These are phyloP conservation scores for Cataglyphis rosenhaueri DNA, from an alignment of 2,888 invertebrate genomes.

Conservation along the genomic window DNA sequence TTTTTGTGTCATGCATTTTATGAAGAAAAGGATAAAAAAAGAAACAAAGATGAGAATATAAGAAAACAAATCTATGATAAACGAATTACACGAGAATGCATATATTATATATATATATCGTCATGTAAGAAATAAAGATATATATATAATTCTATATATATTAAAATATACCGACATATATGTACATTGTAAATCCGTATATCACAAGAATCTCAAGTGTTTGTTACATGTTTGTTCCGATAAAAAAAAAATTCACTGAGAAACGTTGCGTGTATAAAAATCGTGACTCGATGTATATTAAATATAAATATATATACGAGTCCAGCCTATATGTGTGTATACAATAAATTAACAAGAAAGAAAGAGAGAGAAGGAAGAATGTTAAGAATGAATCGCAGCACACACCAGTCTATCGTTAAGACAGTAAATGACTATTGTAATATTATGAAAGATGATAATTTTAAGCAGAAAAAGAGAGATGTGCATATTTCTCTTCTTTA, in stretches of 20 bases:
- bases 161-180: constrained; percentile 62
- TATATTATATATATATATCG: constrained; percentile 71
- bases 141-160: constrained; percentile 71
- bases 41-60: constrained; percentile 65
- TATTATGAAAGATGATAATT: constrained; percentile 40
- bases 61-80: constrained; percentile 72
- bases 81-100: constrained; percentile 71
- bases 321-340: constrained; percentile 76
- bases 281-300: constrained; percentile 62
- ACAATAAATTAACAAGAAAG: constrained; percentile 67
- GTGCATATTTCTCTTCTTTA: constrained; percentile 38
- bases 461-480: background rate
- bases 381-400: constrained; percentile 56
- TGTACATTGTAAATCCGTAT: constrained; percentile 72
- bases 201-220: constrained; percentile 83
- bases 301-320: constrained; percentile 66
- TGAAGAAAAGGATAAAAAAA: constrained; percentile 54
- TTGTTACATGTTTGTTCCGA: constrained; percentile 76
- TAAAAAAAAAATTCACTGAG: constrained; percentile 59
- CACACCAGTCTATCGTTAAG: constrained; percentile 60
- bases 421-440: constrained; percentile 48
- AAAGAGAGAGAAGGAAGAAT: background rate
- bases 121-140: constrained; percentile 70
- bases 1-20: constrained; percentile 86
- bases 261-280: constrained; percentile 58